Evolutionary conservation across 2,797 vertebrate species (phyloP).

Genomic region (Paratrypauchen microcephalus): DNA sequence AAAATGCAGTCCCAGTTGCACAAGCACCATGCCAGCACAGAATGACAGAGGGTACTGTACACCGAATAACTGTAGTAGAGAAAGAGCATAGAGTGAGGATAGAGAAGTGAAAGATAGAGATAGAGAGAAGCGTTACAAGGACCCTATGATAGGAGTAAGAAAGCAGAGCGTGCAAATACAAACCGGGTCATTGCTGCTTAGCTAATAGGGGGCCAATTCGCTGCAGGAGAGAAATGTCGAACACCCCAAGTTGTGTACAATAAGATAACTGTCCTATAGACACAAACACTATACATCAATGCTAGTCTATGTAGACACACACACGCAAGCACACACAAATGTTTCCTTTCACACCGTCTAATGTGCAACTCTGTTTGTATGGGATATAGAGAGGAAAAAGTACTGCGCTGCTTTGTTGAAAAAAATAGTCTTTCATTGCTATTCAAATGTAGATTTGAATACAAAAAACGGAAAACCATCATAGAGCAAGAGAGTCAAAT

Average conservation of each 20-base stretch:
- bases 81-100: conserved; percentile 84
- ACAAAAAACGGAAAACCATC: neutral
- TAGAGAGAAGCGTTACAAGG: conserved; percentile 80
- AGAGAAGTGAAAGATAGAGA: conserved; percentile 64
- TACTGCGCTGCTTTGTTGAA: conserved; percentile 41
- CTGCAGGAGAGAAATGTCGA: conserved; percentile 99
- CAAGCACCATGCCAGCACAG: conserved; percentile 99
- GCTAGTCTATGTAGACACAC: conserved; percentile 71
- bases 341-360: conserved; percentile 66
- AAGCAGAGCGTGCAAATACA: conserved; percentile 99
- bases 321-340: conserved; percentile 69
- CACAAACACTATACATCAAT: conserved; percentile 77
- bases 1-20: conserved; percentile 97
- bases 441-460: neutral
- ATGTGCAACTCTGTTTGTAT: conserved; percentile 41
- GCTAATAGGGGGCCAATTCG: conserved; percentile 99
- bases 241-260: conserved; percentile 99
- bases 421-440: neutral
- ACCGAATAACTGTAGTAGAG: conserved; percentile 97
- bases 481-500: neutral
- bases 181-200: conserved; percentile 99
- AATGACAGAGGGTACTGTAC: conserved; percentile 99
- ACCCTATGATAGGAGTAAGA: conserved; percentile 87
- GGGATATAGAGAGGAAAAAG: conserved; percentile 74
- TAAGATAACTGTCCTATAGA: conserved; percentile 95